Evolutionary conservation across 2,888 invertebrate genomes (phyloP).

Genomic region (Pecten maximus): DNA sequence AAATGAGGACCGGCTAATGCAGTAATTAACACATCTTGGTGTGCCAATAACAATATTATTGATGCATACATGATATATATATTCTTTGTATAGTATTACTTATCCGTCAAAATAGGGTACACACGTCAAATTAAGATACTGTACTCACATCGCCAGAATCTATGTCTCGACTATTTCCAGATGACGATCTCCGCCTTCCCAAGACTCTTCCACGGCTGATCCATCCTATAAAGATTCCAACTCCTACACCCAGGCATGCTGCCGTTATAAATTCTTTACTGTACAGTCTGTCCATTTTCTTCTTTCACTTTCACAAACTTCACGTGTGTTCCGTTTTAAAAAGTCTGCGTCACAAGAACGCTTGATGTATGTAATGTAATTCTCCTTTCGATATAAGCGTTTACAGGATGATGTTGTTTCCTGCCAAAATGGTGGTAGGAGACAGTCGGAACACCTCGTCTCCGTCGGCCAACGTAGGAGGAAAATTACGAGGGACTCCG

Average conservation of each 20-base stretch:
- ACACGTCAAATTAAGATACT: background rate
- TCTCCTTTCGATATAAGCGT: background rate
- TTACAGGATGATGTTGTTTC: background rate
- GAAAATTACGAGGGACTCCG: too few relatives aligned
- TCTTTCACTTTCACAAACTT: constrained; percentile 22
- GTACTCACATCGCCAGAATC: background rate
- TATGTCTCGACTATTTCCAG: background rate
- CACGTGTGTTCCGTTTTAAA: background rate
- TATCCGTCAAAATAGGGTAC: background rate
- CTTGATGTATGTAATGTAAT: background rate
- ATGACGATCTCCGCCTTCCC: background rate
- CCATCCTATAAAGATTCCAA: constrained; percentile 60
- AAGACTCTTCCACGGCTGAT: constrained; percentile 48
- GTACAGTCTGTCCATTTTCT: background rate
- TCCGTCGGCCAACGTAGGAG: too few relatives aligned
- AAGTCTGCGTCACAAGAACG: background rate
- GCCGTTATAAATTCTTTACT: background rate
- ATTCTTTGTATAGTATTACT: too few relatives aligned
- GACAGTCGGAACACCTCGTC: too few relatives aligned
- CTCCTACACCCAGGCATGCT: constrained; percentile 53
- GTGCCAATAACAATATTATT: too few relatives aligned
- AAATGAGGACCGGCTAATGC: too few relatives aligned
- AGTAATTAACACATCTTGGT: too few relatives aligned
- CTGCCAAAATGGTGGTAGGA: too few relatives aligned
- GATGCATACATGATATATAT: too few relatives aligned